Base-by-base conservation (phyloP, 92 coral and sea anemone species). In the Hydrozoanthus gracilis region DNA sequence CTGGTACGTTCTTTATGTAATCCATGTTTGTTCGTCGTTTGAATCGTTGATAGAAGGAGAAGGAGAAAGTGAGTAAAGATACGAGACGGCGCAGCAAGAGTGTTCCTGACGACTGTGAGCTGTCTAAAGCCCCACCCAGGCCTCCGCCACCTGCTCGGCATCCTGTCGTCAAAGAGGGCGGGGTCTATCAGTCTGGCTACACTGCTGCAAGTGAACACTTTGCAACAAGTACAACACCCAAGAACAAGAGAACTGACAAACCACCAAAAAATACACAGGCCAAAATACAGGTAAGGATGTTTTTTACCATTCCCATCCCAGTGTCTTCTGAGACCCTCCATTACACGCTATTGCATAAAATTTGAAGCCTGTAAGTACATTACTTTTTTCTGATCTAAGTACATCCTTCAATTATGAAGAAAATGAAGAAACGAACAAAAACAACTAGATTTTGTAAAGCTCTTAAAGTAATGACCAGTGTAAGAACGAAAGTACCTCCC, bases 101-200 rank as follows among this genome's bases (percentile, higher is more conserved):
- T 56, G 64, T 56, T 56, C 64, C 64, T 56, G 64, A 56, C 15
- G 64, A 56, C 64, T 56, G 11, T 56, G 64, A 56, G 11, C 64
- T 56, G 15, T 8, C 11, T n/a, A 62, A n/a, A 58, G n/a, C 62
- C 20, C 13, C 12, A 44, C 60, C 76, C 76, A 82, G 76, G 27
- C 13, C 76, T 39, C 47, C 71, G 0, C 45, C 88, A 8, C 64
- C 64, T 11, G 15, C 14, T 8, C 15, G 11, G 11, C n/a, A 56
- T n/a, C 64, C 64, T 56, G 64, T 56, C 4, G 64, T 56, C 15
- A 56, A 56, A 5, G 64, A 56, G 11, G 64, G 64, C 64, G 86
- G 78, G 8, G 83, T 93, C 45, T 91, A 89, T 82, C 93, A 92
- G 82, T 96, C 99, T 39, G 99, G 99, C 44, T 96, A 96, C 90